phyloP scores from a whole-genome alignment of 2,888 invertebrate species.

The Habroteleia sp. region DNA sequence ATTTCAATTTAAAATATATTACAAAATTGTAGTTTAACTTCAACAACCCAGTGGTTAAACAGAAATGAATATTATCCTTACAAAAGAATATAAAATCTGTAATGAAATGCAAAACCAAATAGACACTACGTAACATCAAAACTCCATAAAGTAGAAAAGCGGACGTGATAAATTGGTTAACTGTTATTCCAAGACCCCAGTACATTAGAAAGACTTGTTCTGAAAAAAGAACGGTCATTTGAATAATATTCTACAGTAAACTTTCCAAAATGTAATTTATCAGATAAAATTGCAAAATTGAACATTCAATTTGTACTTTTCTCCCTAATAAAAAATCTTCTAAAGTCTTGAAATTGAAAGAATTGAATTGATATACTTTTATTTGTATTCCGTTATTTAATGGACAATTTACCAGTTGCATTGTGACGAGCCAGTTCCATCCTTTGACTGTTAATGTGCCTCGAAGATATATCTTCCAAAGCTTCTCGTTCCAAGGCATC shows the following conservation, averaged over 20 bases:
- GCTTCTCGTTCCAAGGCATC: slow-evolving; percentile 80
- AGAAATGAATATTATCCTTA: too few species aligned
- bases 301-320: too few species aligned
- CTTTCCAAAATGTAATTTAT: too few species aligned
- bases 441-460: slow-evolving; percentile 79
- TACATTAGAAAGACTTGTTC: slow-evolving; percentile 80
- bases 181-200: slow-evolving; percentile 77
- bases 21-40: too few species aligned
- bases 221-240: slow-evolving; percentile 64
- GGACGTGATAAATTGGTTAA: slow-evolving; percentile 79
- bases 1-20: too few species aligned
- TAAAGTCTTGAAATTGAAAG: too few species aligned
- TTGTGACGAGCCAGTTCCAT: slow-evolving; percentile 81
- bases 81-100: slow-evolving; percentile 1
- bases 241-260: too few species aligned
- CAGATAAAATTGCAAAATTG: too few species aligned
- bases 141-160: slow-evolving; percentile 80
- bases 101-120: slow-evolving; percentile 10
- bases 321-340: too few species aligned
- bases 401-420: slow-evolving; percentile 78
- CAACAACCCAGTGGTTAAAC: too few species aligned
- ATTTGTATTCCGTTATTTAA: too few species aligned
- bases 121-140: slow-evolving; percentile 75
- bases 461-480: slow-evolving; percentile 76
- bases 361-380: too few species aligned